Evolutionary conservation across 2,113 vertebrate species (phyloP), one percentile per base, ranked within the genome.

Genomic region (Speoplatyrhinus poulsoni): DNA sequence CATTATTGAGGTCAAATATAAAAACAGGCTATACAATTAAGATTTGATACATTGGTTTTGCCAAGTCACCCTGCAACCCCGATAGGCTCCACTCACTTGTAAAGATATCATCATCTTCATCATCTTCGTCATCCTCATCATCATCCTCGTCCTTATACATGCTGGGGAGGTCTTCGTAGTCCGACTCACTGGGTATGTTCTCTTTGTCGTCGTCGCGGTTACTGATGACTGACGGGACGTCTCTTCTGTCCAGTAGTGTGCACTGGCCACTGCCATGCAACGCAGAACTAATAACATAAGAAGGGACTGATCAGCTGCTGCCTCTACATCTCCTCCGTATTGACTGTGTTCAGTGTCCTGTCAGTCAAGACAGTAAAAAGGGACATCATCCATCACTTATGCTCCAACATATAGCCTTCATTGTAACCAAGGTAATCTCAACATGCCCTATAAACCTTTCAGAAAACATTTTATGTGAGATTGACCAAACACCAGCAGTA

Each of bases 201-300:
- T 99, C 98, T 90, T 99, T 99, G 91, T 99, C 95, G 58, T 98
- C 96, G 80, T 98, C 96, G 3, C 95, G 98, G 91, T 98, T 96
- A 66, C 98, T 95, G 88, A 96, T 95, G 90, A 96, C 95, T 9
- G 95, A 95, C 84, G 96, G 96, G 85, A 96, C 93, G 92, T 96
- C 95, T 91, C 96, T 92, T 80, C 96, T 92, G 85, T 98, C 96
- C 68, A 95, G 88, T 82, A 95, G 92, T 67, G 91, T 80, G 79
- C 94, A 90, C 78, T 94, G 93, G 85, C 93, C 92, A 67, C 85
- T 77, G 46, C 91, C 80, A 58, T 98, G 96, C 89, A 99, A 87
- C 74, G 92, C 93, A 73, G 96, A 95, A 89, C 96, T 98, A 9
- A 32, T 10, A 60, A 41, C n/a, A 46, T 36, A 56, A 41, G 53